Base-by-base conservation (phyloP, 92 coral and sea anemone species). In the Galaxea fascicularis region DNA sequence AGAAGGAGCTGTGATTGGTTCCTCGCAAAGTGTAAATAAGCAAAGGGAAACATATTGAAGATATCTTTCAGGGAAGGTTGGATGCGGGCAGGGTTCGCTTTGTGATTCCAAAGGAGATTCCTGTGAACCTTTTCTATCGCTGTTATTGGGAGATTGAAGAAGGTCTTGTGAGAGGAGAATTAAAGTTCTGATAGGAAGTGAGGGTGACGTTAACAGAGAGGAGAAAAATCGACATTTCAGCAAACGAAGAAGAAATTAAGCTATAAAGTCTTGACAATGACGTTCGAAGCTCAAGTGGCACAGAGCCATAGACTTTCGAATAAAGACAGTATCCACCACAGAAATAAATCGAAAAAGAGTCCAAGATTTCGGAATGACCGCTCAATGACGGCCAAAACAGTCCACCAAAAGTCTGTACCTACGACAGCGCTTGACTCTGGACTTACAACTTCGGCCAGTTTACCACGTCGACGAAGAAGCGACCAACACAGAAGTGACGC, bases 361-460 rank as follows among this genome's bases (percentile, higher is more conserved):
- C 83, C 91, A 71, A 85, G 92, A 74, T 87, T 90, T 70, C 95
- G 87, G 65, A 94, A 90, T 82, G 95, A 94, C 35, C 90, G 94
- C 22, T 76, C 86, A 47, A 41, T 86, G 13, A 94, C 85, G 80
- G 87, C 86, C 65, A 90, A 89, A 77, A 60, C 86, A 49, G 86
- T 90, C 63, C 95, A 89, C 44, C 93, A 89, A 70, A 95, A 91
- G 79, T 65, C 98, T 71, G 78, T 83, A 62, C n/a, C n/a, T n/a
- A 71, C 91, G 57, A 66, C 64, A 80, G 79, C 82, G n/a, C 78
- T 91, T 31, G 90, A 85, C 71, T 60, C 82, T 21, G 76, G 64
- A 46, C 62, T 65, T 27, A 45, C 89, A 29, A n/a, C 95, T 29
- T 47, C 88, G 30, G 77, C 87, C 39, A 71, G 82, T 28, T 65